Evolutionary conservation across 2,797 vertebrate genomes (phyloP), one percentile per base, ranked within the genome.

Genomic region (Enteromius argenteus): DNA sequence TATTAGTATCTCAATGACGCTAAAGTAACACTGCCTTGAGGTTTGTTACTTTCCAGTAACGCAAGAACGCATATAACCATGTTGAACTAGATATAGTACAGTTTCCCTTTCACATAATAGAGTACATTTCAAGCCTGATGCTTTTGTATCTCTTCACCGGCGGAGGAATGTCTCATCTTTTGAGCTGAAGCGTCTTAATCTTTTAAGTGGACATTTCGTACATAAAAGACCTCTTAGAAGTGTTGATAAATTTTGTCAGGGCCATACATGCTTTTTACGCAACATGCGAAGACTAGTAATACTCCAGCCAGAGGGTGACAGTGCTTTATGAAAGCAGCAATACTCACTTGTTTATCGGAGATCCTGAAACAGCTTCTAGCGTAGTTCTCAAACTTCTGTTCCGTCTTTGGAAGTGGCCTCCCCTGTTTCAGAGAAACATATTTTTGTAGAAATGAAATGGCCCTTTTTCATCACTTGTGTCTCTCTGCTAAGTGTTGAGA

Each of bases 371-470:
- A 76, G 83, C 84, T 93, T 89, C 32, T 94, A 84, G 94, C 91
- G 39, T 88, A 95, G 83, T 96, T 96, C 89, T 95, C 94, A 90
- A 96, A 95, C 90, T 96, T 96, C 93, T 95, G 93, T 90, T 95
- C 92, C 0, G 94, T 94, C 91, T 95, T 96, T 35, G 95, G 95
- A 58, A 96, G 88, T 4, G 91, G 78, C 81, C 91, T 95, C 9
- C 95, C 95, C 95, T 96, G 90, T 77, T 78, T 62, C 42, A 75
- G 46, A 86, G 23, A 68, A 81, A 81, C 72, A 87, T 27, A 81
- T 74, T 79, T 84, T 53, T 79, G 78, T 44, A 76, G 39, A 79
- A 80, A 51, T 72, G 79, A 67, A 84, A 78, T 58, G 82, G 49
- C 64, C 64, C 72, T 64, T 80, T 88, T 84, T 88, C 80, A 86